phyloP scores from a whole-genome alignment of 1,140 invertebrate species.

The Alviniconcha marisindica region DNA sequence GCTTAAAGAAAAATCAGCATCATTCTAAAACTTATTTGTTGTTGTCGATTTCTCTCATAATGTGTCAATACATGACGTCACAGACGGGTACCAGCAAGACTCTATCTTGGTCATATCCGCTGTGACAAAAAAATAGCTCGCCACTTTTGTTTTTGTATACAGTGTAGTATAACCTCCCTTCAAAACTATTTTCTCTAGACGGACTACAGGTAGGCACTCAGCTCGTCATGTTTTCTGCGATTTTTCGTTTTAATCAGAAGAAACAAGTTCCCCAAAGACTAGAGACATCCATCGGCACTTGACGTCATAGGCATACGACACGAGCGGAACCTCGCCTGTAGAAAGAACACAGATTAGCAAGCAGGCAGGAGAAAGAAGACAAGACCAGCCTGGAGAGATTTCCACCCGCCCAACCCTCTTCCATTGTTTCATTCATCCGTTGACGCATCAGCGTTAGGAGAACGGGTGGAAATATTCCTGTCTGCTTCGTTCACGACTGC shows the following conservation, averaged over 20 bases:
- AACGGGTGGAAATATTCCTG: too few relatives aligned
- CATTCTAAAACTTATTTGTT: slow-evolving; percentile 34
- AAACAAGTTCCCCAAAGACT: too few relatives aligned
- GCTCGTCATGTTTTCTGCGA: neutral
- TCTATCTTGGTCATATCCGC: slow-evolving; percentile 11
- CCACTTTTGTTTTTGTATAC: slow-evolving; percentile 32
- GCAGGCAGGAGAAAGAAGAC: too few relatives aligned
- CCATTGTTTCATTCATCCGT: too few relatives aligned
- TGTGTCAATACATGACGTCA: slow-evolving; percentile 36
- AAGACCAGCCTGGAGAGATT: too few relatives aligned
- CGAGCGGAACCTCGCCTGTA: too few relatives aligned
- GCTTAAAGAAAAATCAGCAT: slow-evolving; percentile 36
- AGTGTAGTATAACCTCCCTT: slow-evolving; percentile 28
- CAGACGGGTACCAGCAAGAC: slow-evolving; percentile 9
- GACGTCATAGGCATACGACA: too few relatives aligned
- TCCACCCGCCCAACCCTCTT: too few relatives aligned
- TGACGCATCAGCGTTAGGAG: too few relatives aligned
- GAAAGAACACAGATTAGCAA: too few relatives aligned
- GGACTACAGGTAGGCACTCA: slow-evolving; percentile 32
- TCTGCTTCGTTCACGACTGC: too few relatives aligned
- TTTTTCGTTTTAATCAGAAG: neutral
- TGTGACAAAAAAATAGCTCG: slow-evolving; percentile 28
- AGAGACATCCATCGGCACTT: too few relatives aligned
- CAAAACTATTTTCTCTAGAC: slow-evolving; percentile 30
- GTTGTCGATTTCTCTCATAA: slow-evolving; percentile 39